phyloP scores from a whole-genome alignment of 2,113 vertebrate species.

The Oplegnathus fasciatus region DNA sequence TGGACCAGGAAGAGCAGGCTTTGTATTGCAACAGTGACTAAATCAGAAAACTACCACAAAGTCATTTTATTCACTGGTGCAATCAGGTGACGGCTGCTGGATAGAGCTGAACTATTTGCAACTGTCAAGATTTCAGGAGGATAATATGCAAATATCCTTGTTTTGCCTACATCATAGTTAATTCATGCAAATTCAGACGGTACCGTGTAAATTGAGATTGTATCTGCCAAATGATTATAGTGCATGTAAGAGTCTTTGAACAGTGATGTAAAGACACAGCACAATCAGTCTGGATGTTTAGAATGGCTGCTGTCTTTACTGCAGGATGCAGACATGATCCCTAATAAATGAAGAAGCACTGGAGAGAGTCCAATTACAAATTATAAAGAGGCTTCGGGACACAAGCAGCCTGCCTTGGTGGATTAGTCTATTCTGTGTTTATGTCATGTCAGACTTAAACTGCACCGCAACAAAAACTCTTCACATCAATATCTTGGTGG shows the following conservation, averaged over 20 bases:
- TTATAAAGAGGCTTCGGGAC: conserved; percentile 10
- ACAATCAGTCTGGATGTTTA: neutral
- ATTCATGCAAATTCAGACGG: neutral
- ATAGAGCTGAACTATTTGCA: neutral
- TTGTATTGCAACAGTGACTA: too few relatives aligned
- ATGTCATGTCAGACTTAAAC: conserved; percentile 15
- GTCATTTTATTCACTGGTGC: neutral
- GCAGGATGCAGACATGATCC: conserved; percentile 11
- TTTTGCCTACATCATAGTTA: neutral
- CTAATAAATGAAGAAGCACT: neutral
- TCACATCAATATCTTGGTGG: conserved; percentile 4
- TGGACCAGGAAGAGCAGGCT: too few relatives aligned
- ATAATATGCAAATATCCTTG: neutral
- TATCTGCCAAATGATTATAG: neutral
- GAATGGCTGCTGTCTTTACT: conserved; percentile 7
- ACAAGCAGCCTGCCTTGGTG: neutral
- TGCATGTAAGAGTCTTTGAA: neutral
- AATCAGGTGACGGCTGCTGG: neutral
- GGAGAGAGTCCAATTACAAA: conserved; percentile 24
- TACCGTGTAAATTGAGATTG: neutral
- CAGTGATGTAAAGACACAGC: neutral
- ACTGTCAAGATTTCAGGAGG: neutral
- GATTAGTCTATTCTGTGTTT: conserved; percentile 33
- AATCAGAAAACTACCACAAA: neutral
- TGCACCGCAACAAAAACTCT: conserved; percentile 14